Conservation (phyloP, 2,888 invertebrate genomes). For the Margaritifera margaritifera region DNA sequence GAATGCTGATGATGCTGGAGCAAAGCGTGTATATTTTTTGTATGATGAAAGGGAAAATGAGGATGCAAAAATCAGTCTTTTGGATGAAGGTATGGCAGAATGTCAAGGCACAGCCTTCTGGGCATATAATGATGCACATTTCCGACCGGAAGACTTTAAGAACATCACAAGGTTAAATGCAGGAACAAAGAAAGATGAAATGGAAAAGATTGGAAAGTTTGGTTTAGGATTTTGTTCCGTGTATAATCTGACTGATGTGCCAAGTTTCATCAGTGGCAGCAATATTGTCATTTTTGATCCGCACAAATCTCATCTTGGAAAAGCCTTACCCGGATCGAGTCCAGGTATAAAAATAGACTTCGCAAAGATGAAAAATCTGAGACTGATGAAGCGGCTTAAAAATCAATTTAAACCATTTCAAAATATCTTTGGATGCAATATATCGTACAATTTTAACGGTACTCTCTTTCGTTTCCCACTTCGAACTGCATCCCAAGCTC, state of each 20-base stretch:
- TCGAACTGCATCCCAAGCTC: conserved; percentile 57
- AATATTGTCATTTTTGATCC: conserved; percentile 69
- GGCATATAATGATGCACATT: conserved; percentile 66
- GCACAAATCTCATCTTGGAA: conserved; percentile 58
- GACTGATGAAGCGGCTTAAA: conserved; percentile 37
- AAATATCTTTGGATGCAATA: conserved; percentile 50
- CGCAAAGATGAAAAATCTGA: conserved; percentile 22
- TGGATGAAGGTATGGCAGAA: conserved; percentile 60
- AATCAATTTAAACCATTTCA: conserved; percentile 66
- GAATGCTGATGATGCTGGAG: conserved; percentile 68
- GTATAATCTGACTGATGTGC: conserved; percentile 69
- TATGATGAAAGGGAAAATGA: conserved; percentile 52
- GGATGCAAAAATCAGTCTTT: conserved; percentile 32
- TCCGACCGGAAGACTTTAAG: conserved; percentile 62
- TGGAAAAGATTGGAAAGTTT: conserved; percentile 66
- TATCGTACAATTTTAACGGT: conserved; percentile 36
- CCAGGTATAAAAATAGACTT: conserved; percentile 44
- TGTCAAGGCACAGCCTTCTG: conserved; percentile 69
- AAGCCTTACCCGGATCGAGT: conserved; percentile 27
- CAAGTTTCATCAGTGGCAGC: conserved; percentile 65
- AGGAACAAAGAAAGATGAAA: conserved; percentile 59
- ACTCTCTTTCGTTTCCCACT: conserved; percentile 69
- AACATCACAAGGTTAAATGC: conserved; percentile 66
- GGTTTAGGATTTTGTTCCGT: conserved; percentile 69
- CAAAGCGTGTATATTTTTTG: conserved; percentile 64